Evolutionary conservation across 2,797 vertebrate species (phyloP).

Genomic region (Dendrocincla fuliginosa): DNA sequence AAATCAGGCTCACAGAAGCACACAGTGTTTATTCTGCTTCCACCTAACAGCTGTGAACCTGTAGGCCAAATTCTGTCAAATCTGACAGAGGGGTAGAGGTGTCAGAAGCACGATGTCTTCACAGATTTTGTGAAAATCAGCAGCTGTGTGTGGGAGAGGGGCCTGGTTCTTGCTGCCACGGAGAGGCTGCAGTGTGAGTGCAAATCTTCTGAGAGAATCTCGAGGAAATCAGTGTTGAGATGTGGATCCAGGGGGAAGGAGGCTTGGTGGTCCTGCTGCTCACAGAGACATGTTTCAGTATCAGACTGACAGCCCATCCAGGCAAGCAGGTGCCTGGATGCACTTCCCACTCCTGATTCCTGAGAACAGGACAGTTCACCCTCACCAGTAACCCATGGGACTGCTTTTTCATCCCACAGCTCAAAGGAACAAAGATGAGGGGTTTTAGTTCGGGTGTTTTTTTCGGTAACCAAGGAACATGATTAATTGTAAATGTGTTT

Average conservation of each 20-base stretch:
- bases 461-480: not conserved
- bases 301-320: not conserved
- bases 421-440: not conserved
- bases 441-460: not conserved
- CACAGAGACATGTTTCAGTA: not conserved
- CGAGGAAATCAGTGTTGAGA: not conserved
- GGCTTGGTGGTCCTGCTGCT: slow-evolving; percentile 25
- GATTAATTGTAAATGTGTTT: not conserved
- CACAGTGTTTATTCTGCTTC: slow-evolving; percentile 29
- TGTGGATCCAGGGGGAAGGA: not conserved
- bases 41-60: slow-evolving; percentile 55
- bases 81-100: slow-evolving; percentile 38
- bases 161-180: not conserved
- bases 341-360: not conserved
- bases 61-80: slow-evolving; percentile 58
- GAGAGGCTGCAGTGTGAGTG: slow-evolving; percentile 13
- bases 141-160: slow-evolving; percentile 49
- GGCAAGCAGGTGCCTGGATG: not conserved
- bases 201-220: not conserved
- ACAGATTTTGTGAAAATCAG: slow-evolving; percentile 34
- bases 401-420: not conserved
- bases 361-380: not conserved
- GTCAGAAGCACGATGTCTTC: slow-evolving; percentile 36
- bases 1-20: slow-evolving; percentile 28
- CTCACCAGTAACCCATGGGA: not conserved